A percentile compares a stretch with the other conserved stretches of the same genome.
These are phyloP conservation scores for Corvus cornix DNA, from an alignment of 2,113 vertebrate genomes.

Conservation along the genomic window DNA sequence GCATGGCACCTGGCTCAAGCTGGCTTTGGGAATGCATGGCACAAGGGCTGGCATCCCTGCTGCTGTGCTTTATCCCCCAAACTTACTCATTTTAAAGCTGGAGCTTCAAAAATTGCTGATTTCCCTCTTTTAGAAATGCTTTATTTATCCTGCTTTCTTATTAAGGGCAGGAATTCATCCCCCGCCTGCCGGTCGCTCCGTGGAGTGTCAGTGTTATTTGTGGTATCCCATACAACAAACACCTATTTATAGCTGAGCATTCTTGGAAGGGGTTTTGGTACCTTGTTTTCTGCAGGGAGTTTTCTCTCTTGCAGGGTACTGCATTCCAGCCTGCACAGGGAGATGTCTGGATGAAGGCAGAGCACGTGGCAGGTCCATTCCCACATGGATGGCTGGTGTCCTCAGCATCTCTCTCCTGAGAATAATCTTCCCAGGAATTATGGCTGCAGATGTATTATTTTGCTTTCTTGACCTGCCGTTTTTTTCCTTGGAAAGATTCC, in stretches of 20 bases:
- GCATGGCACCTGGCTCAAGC: background rate
- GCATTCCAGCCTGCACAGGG: background rate
- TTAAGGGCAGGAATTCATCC: conserved; percentile 31
- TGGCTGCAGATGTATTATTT: background rate
- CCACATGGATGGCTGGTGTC: background rate
- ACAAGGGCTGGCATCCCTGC: background rate
- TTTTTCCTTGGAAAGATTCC: background rate
- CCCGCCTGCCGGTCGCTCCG: background rate
- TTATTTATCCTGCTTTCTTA: conserved; percentile 5
- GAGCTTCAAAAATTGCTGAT: background rate
- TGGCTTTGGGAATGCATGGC: background rate
- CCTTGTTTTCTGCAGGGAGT: background rate
- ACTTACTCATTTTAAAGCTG: background rate
- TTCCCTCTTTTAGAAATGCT: background rate
- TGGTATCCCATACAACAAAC: background rate
- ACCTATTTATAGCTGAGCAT: conserved; percentile 27
- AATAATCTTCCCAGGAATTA: background rate
- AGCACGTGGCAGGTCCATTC: background rate
- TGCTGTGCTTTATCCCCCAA: background rate
- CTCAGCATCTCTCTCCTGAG: background rate
- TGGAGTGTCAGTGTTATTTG: background rate
- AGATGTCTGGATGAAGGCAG: background rate
- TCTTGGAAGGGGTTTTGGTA: background rate
- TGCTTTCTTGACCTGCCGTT: background rate
- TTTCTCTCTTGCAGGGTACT: background rate